Percentiles rank a stretch among this genome's conserved stretches.
phyloP scores from a whole-genome alignment of 2,888 invertebrate species.

The Drosophila koepferae region DNA sequence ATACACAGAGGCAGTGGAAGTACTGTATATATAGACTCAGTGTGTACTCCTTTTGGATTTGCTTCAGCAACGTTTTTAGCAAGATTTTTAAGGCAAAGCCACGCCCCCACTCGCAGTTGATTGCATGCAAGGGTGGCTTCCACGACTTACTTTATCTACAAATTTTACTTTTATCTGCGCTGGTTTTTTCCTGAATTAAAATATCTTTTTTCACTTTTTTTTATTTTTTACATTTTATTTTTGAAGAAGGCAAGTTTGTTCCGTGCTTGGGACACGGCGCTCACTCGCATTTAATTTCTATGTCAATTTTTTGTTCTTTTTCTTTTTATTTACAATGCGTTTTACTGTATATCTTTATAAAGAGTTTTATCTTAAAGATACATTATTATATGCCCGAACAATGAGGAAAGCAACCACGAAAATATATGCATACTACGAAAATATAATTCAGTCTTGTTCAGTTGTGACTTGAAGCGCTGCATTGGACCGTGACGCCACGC shows the following conservation, averaged over 20 bases:
- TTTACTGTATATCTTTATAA: constrained; percentile 35
- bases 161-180: constrained; percentile 24
- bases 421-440: not conserved
- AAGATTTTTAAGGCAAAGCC: constrained; percentile 37
- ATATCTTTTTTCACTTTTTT: constrained; percentile 15
- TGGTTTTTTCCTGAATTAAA: constrained; percentile 37
- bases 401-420: constrained; percentile 9
- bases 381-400: not conserved
- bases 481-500: not conserved
- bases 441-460: not conserved
- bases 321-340: constrained; percentile 42
- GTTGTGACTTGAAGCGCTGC: too few species aligned
- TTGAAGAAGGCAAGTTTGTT: constrained; percentile 30
- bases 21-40: constrained; percentile 2
- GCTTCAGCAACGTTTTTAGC: constrained; percentile 30
- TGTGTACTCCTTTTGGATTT: constrained; percentile 40
- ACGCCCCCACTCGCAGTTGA: constrained; percentile 57
- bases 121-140: constrained; percentile 40
- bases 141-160: constrained; percentile 14
- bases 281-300: constrained; percentile 64
- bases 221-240: constrained; percentile 14
- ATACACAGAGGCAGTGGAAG: constrained; percentile 24
- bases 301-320: constrained; percentile 54
- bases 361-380: not conserved
- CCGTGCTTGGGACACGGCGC: not conserved